Evolutionary conservation across 2,113 vertebrate genomes (phyloP).

Genomic region (Eulacestoma nigropectus): DNA sequence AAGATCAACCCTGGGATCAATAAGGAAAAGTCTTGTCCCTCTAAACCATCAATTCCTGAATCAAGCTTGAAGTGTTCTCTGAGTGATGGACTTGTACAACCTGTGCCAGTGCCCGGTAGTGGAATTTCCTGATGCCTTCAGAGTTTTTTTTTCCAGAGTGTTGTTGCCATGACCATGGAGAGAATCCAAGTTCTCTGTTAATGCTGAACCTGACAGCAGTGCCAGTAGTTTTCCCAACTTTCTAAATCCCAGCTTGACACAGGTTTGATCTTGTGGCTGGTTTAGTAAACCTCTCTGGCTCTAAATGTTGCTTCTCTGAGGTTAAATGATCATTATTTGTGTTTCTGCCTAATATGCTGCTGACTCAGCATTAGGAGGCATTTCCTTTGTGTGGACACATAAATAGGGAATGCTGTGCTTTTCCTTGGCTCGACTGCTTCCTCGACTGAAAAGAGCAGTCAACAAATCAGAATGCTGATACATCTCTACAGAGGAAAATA

Average conservation of each 20-base stretch:
- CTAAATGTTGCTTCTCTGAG: not conserved
- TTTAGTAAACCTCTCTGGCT: not conserved
- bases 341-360: not conserved
- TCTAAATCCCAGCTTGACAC: not conserved
- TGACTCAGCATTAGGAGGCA: not conserved
- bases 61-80: not conserved
- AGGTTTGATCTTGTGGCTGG: not conserved
- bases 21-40: not conserved
- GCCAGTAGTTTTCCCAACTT: not conserved
- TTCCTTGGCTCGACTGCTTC: not conserved
- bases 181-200: not conserved
- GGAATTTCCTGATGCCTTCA: not conserved
- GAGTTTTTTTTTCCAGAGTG: not conserved
- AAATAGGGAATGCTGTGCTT: not conserved
- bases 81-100: not conserved
- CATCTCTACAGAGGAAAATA: not conserved
- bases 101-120: not conserved
- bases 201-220: not conserved
- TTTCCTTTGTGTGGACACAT: not conserved
- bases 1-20: not conserved
- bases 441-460: not conserved
- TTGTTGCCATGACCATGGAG: not conserved
- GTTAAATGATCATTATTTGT: not conserved
- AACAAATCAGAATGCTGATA: not conserved
- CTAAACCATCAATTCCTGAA: not conserved